Evolutionary conservation across 2,888 invertebrate genomes (phyloP), one percentile per base, ranked within the genome.

Genomic region (Zaprionus bogoriensis): DNA sequence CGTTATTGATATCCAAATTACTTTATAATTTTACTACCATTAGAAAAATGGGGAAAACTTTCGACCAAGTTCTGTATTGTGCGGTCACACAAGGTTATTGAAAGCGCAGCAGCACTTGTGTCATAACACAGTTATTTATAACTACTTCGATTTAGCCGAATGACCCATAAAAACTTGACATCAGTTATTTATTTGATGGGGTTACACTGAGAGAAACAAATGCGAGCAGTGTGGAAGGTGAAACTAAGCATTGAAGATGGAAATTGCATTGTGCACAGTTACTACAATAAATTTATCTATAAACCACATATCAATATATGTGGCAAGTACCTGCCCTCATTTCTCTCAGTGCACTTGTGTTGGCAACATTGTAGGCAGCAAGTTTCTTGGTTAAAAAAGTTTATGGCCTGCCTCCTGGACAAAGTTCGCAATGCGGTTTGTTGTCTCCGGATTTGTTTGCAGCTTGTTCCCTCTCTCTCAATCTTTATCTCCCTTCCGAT

Each of bases 401-500:
- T 69, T 55, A 59, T 47, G 38, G 23, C 22, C 45, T 38, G 36
- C n/a, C 51, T 46, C 19, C 51, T 55, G 59, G 45, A 55, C 60
- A 60, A 65, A 69, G 51, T 69, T 52, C 48, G 41, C 48, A 60
- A 36, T 65, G 70, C 48, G 59, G 59, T 25, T 65, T 51, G 59
- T 51, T 65, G 69, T 69, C 65, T 69, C 30, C 23, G 59, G 64
- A 64, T 59, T 69, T 69, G 69, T 52, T 59, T 51, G 69, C 51
- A 50, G 25, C 59, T 50, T 55, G 39, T 55, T 69, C 47, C 62
- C 62, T 52, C 38, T 52, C 38, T 58, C 50, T 38, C 38, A 17
- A n/a, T 9, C 17, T n/a, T n/a, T 36, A 23, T 19, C 19, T 23
- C 10, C 1, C 12, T 48, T 9, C 20, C n/a, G n/a, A n/a, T n/a